Percentiles rank a stretch among this genome's conserved stretches.
Evolutionary conservation across 2,888 invertebrate species (phyloP).

Genomic region (Ethmia dodecea): DNA sequence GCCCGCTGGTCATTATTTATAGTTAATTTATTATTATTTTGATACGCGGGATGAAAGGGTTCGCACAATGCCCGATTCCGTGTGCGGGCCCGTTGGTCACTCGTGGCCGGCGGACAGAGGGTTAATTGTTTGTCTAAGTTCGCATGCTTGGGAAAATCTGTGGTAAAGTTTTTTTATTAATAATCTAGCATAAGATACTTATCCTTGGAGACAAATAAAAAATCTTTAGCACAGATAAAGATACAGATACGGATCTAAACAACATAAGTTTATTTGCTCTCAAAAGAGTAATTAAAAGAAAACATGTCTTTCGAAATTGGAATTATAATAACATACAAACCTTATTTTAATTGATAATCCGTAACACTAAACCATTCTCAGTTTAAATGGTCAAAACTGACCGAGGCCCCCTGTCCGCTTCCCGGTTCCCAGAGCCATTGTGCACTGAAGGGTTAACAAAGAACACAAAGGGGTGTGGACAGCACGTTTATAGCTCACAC

Average conservation of each 20-base stretch:
- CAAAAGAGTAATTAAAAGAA: no score
- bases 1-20: constrained; percentile 59
- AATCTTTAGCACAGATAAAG: no score
- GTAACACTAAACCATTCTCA: constrained; percentile 41
- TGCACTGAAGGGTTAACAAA: constrained; percentile 65
- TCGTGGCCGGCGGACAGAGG: constrained; percentile 33
- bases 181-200: no score
- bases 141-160: constrained; percentile 1
- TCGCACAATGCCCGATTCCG: constrained; percentile 57
- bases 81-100: constrained; percentile 60
- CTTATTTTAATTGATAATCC: constrained; percentile 10
- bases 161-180: no score
- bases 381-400: constrained; percentile 51
- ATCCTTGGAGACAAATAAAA: no score
- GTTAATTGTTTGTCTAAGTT: constrained; percentile 27
- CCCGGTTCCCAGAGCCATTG: constrained; percentile 70
- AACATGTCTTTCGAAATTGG: neutral
- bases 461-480: constrained; percentile 71
- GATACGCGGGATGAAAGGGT: constrained; percentile 72
- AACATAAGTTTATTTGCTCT: no score
- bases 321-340: neutral
- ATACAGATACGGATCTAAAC: no score
- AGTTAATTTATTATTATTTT: constrained; percentile 76
- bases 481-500: constrained; percentile 50
- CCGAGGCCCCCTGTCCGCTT: constrained; percentile 44